Conservation (phyloP, 2,113 vertebrate genomes). For the Athene noctua region DNA sequence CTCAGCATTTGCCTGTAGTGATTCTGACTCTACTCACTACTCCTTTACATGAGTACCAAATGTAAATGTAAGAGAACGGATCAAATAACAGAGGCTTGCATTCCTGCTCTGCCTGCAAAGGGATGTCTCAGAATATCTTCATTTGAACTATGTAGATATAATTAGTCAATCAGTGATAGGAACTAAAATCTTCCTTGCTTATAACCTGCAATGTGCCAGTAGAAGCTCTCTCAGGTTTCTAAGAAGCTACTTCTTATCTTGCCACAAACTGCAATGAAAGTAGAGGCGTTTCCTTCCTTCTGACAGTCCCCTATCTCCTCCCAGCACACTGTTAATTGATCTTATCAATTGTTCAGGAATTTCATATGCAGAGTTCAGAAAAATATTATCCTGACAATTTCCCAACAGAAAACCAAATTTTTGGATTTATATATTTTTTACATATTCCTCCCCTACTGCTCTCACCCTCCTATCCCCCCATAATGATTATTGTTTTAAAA, state of each 20-base stretch:
- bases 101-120: neutral
- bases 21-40: neutral
- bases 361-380: neutral
- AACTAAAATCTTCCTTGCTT: neutral
- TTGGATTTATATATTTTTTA: neutral
- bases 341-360: neutral
- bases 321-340: neutral
- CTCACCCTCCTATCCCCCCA: accelerated
- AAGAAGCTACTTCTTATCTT: neutral
- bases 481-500: neutral
- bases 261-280: neutral
- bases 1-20: neutral
- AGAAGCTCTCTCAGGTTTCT: neutral
- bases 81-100: neutral
- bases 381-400: neutral
- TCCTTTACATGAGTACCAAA: neutral
- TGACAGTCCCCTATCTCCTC: neutral
- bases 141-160: slow-evolving; percentile 13
- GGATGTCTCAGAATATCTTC: neutral
- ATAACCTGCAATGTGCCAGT: neutral
- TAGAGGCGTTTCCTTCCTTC: neutral
- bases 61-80: neutral
- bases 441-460: neutral
- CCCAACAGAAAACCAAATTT: neutral
- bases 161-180: neutral